A percentile compares a stretch with the other conserved stretches of the same genome.
Evolutionary conservation across 2,797 vertebrate genomes (phyloP).

Genomic region (Coreius guichenoti): DNA sequence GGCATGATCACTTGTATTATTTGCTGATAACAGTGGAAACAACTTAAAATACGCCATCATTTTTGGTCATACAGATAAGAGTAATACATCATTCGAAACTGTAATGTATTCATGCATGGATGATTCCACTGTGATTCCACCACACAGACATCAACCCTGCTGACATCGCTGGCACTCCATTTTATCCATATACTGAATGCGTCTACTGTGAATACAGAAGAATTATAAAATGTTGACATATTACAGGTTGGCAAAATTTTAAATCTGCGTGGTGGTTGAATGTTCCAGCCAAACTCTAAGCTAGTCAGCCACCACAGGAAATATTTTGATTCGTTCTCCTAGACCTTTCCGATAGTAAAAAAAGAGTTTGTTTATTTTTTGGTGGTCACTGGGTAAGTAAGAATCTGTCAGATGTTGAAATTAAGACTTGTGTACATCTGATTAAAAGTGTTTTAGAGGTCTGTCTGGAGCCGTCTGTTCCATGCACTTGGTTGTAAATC

Average conservation of each 20-base stretch:
- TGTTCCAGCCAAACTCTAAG: constrained; percentile 65
- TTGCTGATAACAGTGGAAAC: no score
- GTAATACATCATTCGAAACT: no score
- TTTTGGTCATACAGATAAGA: no score
- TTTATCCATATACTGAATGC: constrained; percentile 57
- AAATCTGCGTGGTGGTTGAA: constrained; percentile 57
- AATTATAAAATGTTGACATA: constrained; percentile 66
- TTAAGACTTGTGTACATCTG: constrained; percentile 65
- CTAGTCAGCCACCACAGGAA: constrained; percentile 66
- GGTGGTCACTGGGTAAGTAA: constrained; percentile 70
- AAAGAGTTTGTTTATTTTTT: constrained; percentile 71
- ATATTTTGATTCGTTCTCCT: constrained; percentile 72
- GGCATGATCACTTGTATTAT: no score
- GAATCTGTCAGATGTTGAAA: constrained; percentile 69
- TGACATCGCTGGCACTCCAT: constrained; percentile 44
- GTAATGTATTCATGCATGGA: neutral
- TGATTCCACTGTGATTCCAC: neutral
- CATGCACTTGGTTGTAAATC: constrained; percentile 72
- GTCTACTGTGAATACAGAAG: constrained; percentile 63
- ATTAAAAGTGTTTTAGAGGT: constrained; percentile 66
- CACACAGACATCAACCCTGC: constrained; percentile 1
- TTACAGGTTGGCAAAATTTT: constrained; percentile 63
- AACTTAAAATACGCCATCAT: no score
- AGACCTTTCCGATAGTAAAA: constrained; percentile 69
- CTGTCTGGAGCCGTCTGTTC: constrained; percentile 68